These are phyloP conservation scores for Ptychoptera albimana DNA, from an alignment of 2,888 invertebrate species.

Conservation along the genomic window DNA sequence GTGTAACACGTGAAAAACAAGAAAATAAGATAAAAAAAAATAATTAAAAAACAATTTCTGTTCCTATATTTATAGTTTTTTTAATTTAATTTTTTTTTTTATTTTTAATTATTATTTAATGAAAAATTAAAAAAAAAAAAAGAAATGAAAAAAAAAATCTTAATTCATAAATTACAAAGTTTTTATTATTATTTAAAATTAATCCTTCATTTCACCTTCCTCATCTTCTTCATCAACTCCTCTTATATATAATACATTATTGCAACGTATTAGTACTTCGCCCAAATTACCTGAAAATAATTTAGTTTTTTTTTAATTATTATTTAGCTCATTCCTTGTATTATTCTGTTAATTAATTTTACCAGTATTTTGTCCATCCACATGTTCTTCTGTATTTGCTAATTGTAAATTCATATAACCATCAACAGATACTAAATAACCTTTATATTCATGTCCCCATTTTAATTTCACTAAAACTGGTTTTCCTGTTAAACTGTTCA, in stretches of 20 bases:
- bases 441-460: constrained; percentile 99
- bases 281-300: constrained; percentile 59
- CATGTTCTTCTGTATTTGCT: constrained; percentile 94
- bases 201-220: constrained; percentile 91
- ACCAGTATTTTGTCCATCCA: constrained; percentile 85
- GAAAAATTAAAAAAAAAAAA: no score
- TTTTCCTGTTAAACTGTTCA: constrained; percentile 96
- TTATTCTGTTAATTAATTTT: constrained; percentile 13
- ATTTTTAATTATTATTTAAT: no score
- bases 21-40: no score
- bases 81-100: no score
- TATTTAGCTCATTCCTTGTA: not conserved
- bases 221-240: constrained; percentile 94
- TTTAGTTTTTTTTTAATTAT: not conserved
- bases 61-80: no score
- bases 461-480: constrained; percentile 95
- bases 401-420: constrained; percentile 98
- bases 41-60: no score
- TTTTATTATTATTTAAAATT: constrained; percentile 14
- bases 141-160: no score
- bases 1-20: no score
- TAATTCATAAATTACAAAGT: no score
- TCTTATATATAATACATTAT: constrained; percentile 89
- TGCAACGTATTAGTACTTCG: constrained; percentile 93
- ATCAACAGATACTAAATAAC: constrained; percentile 92